Evolutionary conservation across 2,113 vertebrate species (phyloP), one percentile per base, ranked within the genome.

Genomic region (Malaclemys terrapin): DNA sequence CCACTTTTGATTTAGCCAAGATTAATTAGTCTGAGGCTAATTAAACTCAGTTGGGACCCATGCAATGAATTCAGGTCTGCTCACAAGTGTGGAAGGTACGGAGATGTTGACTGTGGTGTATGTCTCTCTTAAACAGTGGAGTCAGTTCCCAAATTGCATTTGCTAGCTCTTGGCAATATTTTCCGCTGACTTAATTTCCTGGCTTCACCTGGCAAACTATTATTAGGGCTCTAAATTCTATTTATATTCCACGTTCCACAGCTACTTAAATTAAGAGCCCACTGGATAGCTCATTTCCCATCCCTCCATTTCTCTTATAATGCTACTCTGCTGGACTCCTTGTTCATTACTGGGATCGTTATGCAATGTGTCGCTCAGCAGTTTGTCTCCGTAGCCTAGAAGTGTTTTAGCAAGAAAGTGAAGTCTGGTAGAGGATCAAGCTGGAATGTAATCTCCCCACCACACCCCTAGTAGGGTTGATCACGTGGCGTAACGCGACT

Each of bases 121-220:
- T 4, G 1, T 1, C 72, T 93, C 84, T 75, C 0, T 93, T 90
- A 81, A 86, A 84, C 91, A 89, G 79, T 50, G 86, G 82, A 86
- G 53, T 72, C 78, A 17, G 78, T 91, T 87, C 92, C 86, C 89
- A 79, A 31, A 16, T 29, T 8, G 79, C 90, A 20, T 72, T 86
- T 1, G 0, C 56, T 89, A 89, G 2, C 80, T 91, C 57, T 5
- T 0, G 17, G 53, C 22, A 1, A 12, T 72, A 29, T 82, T 88
- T 45, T 49, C 31, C 42, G 88, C 89, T 89, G 82, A 35, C 88
- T 93, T 84, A 6, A 87, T 95, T n/a, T 87, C 85, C 94, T 91
- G 89, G 52, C 82, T 27, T 24, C 85, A 49, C 80, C 84, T 93
- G 89, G 29, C 29, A 20, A 59, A 29, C 49, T 75, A 42, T 5